phyloP scores from a whole-genome alignment of 2,888 invertebrate genomes.

The Acleris sparsana region DNA sequence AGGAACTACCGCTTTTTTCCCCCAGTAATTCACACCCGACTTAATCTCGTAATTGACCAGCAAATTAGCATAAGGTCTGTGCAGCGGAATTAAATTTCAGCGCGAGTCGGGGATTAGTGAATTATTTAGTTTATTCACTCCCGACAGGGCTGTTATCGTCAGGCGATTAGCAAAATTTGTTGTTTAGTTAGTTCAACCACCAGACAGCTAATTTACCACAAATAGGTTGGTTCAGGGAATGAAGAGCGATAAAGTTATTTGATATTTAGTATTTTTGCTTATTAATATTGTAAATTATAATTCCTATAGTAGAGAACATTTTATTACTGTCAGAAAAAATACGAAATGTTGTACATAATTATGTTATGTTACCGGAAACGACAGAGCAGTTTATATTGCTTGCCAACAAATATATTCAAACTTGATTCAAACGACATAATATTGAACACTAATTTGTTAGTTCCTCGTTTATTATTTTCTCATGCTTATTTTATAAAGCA shows the following conservation, averaged over 20 bases:
- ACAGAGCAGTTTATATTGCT: too few relatives aligned
- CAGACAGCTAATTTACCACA: not conserved
- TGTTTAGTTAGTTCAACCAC: constrained; percentile 36
- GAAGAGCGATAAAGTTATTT: not conserved
- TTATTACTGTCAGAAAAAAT: too few relatives aligned
- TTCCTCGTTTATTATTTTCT: too few relatives aligned
- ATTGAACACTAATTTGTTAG: too few relatives aligned
- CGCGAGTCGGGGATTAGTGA: constrained; percentile 47
- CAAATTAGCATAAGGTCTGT: constrained; percentile 59
- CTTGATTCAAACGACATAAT: too few relatives aligned
- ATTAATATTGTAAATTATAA: too few relatives aligned
- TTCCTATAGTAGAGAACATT: too few relatives aligned
- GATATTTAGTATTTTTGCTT: too few relatives aligned
- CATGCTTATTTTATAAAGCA: too few relatives aligned
- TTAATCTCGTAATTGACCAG: constrained; percentile 64
- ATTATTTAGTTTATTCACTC: constrained; percentile 50
- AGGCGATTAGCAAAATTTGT: constrained; percentile 48
- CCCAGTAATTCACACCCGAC: constrained; percentile 62
- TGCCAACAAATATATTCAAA: too few relatives aligned
- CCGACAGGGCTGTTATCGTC: constrained; percentile 43
- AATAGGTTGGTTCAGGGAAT: constrained; percentile 18
- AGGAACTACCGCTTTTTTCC: constrained; percentile 65
- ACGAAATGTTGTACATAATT: too few relatives aligned
- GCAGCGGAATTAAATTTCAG: constrained; percentile 51
- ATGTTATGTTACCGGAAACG: too few relatives aligned